phyloP scores from a whole-genome alignment of 2,113 vertebrate genomes.

The Trichechus manatus region DNA sequence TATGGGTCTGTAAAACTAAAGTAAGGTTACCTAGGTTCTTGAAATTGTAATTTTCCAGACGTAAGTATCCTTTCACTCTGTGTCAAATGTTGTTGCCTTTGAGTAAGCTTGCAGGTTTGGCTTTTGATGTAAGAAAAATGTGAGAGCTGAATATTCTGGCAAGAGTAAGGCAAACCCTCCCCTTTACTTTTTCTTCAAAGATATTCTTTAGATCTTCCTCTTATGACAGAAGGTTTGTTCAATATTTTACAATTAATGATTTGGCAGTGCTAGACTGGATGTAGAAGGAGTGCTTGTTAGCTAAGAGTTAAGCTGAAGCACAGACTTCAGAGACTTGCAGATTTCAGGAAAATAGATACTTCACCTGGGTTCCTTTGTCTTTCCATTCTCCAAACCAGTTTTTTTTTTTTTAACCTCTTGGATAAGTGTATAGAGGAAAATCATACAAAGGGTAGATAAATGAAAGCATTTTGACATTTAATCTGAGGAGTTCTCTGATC shows the following conservation, averaged over 20 bases:
- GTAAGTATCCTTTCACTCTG: not conserved
- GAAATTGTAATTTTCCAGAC: not conserved
- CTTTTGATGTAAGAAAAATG: slow-evolving; percentile 29
- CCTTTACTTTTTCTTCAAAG: slow-evolving; percentile 56
- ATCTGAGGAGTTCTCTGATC: not conserved
- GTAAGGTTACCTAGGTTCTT: not conserved
- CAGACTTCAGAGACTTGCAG: slow-evolving; percentile 44
- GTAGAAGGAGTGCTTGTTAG: slow-evolving; percentile 28
- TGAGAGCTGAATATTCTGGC: not conserved
- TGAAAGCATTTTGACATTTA: slow-evolving; percentile 49
- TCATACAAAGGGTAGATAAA: not conserved
- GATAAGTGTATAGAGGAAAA: not conserved
- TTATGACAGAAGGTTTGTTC: slow-evolving; percentile 63
- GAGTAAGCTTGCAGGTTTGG: slow-evolving; percentile 48
- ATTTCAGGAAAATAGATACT: slow-evolving; percentile 59
- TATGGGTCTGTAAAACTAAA: not conserved
- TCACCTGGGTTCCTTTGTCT: not conserved
- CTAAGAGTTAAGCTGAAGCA: slow-evolving; percentile 24
- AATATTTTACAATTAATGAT: slow-evolving; percentile 72
- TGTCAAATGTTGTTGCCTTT: slow-evolving; percentile 11
- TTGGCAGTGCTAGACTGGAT: slow-evolving; percentile 67
- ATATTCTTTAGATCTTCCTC: slow-evolving; percentile 70
- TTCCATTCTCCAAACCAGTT: not conserved
- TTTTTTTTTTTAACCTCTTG: not conserved
- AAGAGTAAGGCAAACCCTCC: slow-evolving; percentile 25